Conservation (phyloP, 2,113 vertebrate genomes). For the Ranitomeya variabilis region DNA sequence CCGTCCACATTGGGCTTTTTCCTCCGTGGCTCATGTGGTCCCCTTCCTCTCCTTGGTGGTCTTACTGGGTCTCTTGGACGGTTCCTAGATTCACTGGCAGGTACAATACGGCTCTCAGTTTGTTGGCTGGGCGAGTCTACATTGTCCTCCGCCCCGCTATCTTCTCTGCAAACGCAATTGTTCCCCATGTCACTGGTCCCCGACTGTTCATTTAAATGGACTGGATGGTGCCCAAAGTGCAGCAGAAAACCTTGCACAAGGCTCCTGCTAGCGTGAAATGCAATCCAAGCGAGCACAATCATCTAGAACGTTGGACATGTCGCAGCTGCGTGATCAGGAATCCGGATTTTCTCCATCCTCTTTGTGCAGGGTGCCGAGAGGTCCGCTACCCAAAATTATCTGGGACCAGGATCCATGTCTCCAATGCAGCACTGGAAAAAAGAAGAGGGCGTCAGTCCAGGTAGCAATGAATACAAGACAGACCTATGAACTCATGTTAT, state of each 20-base stretch:
- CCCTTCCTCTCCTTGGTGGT: slow-evolving; percentile 89
- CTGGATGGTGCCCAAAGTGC: slow-evolving; percentile 79
- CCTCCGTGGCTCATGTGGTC: slow-evolving; percentile 93
- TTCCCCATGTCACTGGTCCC: slow-evolving; percentile 87
- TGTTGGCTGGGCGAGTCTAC: slow-evolving; percentile 76
- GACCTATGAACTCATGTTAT: background rate
- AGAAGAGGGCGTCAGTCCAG: background rate
- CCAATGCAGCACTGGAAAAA: slow-evolving; percentile 65
- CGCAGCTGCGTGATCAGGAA: slow-evolving; percentile 70
- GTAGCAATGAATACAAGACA: background rate
- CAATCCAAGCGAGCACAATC: slow-evolving; percentile 94
- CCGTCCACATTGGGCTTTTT: slow-evolving; percentile 98
- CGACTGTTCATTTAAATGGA: slow-evolving; percentile 76
- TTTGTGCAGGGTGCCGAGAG: slow-evolving; percentile 59
- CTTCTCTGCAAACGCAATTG: slow-evolving; percentile 94
- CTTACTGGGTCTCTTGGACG: slow-evolving; percentile 91
- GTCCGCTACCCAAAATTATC: slow-evolving; percentile 62
- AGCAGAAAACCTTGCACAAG: slow-evolving; percentile 88
- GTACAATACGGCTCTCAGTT: slow-evolving; percentile 74
- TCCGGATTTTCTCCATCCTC: slow-evolving; percentile 70
- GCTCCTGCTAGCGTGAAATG: slow-evolving; percentile 96
- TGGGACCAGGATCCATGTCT: slow-evolving; percentile 64
- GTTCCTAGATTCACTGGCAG: slow-evolving; percentile 75
- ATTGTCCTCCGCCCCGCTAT: slow-evolving; percentile 89
- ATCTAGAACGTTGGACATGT: slow-evolving; percentile 83